Base-by-base conservation (phyloP, 2,888 invertebrate species). In the Gortyna flavago region DNA sequence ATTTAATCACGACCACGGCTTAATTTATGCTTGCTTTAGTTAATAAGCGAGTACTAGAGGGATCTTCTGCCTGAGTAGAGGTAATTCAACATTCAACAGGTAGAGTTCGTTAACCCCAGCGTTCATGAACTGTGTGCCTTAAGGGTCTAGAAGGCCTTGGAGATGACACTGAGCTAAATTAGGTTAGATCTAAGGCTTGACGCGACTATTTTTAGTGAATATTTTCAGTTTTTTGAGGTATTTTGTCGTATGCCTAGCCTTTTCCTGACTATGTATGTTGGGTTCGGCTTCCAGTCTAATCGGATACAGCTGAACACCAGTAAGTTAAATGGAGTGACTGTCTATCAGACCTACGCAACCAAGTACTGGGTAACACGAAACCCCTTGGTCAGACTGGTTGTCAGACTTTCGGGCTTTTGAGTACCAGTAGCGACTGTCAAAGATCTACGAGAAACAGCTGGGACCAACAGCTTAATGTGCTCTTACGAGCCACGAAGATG, bases 31-130 rank as follows among this genome's bases (percentile, higher is more conserved):
- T 69, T 74, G 51, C 16, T 68, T 61, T 38, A 51, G 66, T 57
- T 78, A 78, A 75, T 76, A 61, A 72, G 41, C 67, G 29, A 29
- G 67, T 35, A 38, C 54, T 44, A 62, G 13, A 67, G 32, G 25
- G 21, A 80, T 44, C 16, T 59, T 32, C 41, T 41, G 35, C 62
- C 11, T 44, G 51, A 18, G 18, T 21, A 71, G 6, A 38, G 68
- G 57, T 81, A 69, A 83, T 77, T 80, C 35, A 75, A 68, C 62
- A 84, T 82, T 84, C 84, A 83, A 83, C 83, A 85, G 81, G 83
- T 85, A 61, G 21, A 77, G 83, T 80, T 75, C 77, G 61, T 83
- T 72, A 21, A 81, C 72, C 83, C 54, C 57, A 35, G 57, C n/a
- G 32, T 57, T 84, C 72, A 85, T 32, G 69, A 72, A 64, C 71